Evolutionary conservation across 2,888 invertebrate genomes (phyloP).

Genomic region (Crematogaster levior): DNA sequence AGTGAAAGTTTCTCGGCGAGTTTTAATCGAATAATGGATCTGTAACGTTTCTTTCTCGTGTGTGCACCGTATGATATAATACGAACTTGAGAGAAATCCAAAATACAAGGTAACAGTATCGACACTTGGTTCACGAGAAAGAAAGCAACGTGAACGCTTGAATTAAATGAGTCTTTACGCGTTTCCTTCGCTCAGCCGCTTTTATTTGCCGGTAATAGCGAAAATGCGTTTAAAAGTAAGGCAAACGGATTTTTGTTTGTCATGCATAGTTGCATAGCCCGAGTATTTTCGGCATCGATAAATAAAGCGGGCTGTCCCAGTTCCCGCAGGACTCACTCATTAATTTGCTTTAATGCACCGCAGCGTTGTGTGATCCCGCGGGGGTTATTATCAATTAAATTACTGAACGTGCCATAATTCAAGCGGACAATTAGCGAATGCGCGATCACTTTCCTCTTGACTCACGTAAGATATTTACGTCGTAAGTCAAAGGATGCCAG

Average conservation of each 20-base stretch:
- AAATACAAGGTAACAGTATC: constrained; percentile 10
- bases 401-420: constrained; percentile 55
- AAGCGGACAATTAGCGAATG: constrained; percentile 36
- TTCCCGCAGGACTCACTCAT: constrained; percentile 75
- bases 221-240: constrained; percentile 1
- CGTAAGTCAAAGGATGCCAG: neutral
- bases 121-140: neutral
- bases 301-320: constrained; percentile 69
- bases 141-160: neutral
- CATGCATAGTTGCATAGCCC: neutral
- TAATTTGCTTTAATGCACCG: constrained; percentile 76
- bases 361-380: constrained; percentile 55
- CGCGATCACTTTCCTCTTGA: neutral
- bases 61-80: neutral
- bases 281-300: constrained; percentile 67
- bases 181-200: neutral
- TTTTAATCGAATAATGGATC: constrained; percentile 41
- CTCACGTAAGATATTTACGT: neutral
- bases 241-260: constrained; percentile 29
- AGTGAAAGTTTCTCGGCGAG: constrained; percentile 56
- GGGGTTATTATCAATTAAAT: constrained; percentile 77
- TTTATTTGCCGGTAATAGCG: neutral
- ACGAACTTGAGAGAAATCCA: neutral
- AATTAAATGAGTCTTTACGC: neutral
- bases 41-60: neutral